These are phyloP conservation scores for Gorsachius magnificus DNA, from an alignment of 2,797 vertebrate species.

Conservation along the genomic window DNA sequence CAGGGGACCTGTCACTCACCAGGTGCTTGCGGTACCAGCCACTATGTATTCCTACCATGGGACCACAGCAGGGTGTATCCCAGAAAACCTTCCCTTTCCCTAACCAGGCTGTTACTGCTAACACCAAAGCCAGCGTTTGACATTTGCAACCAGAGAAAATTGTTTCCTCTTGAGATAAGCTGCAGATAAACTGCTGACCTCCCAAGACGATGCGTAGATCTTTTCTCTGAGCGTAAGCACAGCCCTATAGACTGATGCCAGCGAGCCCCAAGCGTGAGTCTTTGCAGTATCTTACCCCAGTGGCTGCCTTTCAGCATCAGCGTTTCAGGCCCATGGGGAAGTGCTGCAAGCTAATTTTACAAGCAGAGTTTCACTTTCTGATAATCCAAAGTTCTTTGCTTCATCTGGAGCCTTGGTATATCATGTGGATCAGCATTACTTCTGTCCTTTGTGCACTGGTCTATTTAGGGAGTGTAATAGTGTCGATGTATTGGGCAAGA, in stretches of 20 bases:
- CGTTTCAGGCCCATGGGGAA: neutral
- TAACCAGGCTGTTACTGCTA: neutral
- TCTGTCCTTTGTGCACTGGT: slow-evolving; percentile 43
- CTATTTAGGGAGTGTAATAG: slow-evolving; percentile 57
- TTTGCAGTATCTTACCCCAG: neutral
- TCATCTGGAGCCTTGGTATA: slow-evolving; percentile 37
- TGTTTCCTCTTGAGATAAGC: slow-evolving; percentile 55
- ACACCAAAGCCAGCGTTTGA: neutral
- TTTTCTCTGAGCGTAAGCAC: neutral
- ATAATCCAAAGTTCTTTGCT: slow-evolving; percentile 32
- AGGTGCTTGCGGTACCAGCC: neutral
- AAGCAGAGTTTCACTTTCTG: slow-evolving; percentile 7
- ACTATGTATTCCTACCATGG: neutral
- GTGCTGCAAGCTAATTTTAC: slow-evolving; percentile 20
- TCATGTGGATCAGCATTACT: slow-evolving; percentile 6
- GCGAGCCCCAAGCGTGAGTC: neutral
- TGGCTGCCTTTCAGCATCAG: neutral
- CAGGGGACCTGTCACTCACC: neutral
- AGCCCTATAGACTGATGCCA: neutral
- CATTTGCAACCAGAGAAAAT: slow-evolving; percentile 23
- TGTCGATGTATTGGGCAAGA: slow-evolving; percentile 38
- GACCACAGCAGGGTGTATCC: neutral
- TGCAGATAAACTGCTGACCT: slow-evolving; percentile 43
- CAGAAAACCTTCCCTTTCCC: neutral
- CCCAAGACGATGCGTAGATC: neutral